Evolutionary conservation across 2,888 invertebrate genomes (phyloP).

Genomic region (Tipula confusa): DNA sequence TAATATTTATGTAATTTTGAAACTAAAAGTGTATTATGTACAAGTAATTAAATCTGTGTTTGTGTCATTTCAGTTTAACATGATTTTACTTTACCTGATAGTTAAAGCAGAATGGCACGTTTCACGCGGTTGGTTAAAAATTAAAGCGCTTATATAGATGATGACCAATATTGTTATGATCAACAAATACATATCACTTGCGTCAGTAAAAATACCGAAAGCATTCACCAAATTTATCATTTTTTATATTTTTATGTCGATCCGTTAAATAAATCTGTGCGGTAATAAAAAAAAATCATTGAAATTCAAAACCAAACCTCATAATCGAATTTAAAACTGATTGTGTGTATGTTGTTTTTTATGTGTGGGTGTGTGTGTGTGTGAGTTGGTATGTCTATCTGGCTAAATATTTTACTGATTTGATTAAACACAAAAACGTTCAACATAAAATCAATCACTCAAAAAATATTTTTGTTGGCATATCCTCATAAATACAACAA

Average conservation of each 20-base stretch:
- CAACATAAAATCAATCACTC: constrained; percentile 25
- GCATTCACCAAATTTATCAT: background rate
- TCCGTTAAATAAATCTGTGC: background rate
- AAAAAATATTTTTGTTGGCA: constrained; percentile 25
- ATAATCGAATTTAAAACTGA: constrained; percentile 20
- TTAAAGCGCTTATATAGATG: background rate
- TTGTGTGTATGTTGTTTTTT: background rate
- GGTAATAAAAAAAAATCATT: background rate
- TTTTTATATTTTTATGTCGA: background rate
- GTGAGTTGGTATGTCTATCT: no score
- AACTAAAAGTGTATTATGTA: background rate
- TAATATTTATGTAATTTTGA: background rate
- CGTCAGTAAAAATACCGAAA: background rate
- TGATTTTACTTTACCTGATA: no score
- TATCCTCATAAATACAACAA: background rate
- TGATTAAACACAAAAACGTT: constrained; percentile 20
- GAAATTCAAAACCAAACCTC: constrained; percentile 20
- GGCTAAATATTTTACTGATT: background rate
- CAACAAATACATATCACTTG: background rate
- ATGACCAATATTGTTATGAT: background rate
- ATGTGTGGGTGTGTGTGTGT: background rate
- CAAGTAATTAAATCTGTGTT: background rate
- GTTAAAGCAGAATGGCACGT: no score
- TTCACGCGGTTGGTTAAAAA: no score
- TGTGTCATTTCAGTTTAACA: no score